A percentile compares a stretch with the other conserved stretches of the same genome.
Evolutionary conservation across 2,797 vertebrate genomes (phyloP).

Genomic region (Lepilemur ruficaudatus): DNA sequence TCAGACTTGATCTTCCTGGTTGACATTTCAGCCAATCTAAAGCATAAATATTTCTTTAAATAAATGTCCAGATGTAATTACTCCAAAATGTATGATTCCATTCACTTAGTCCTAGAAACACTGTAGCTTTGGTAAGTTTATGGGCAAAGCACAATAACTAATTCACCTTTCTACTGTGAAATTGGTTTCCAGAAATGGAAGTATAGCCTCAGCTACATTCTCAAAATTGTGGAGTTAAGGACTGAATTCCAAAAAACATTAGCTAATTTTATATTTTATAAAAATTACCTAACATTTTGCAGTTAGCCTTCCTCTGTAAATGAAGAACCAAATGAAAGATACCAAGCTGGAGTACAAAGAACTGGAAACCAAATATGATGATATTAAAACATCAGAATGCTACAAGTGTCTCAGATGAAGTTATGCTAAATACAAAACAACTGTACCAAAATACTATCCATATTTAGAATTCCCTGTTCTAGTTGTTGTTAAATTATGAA

Average conservation of each 20-base stretch:
- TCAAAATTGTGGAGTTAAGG: not conserved
- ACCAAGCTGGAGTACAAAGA: not conserved
- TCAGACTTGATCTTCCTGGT: not conserved
- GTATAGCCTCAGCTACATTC: not conserved
- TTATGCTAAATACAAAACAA: not conserved
- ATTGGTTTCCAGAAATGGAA: conserved; percentile 18
- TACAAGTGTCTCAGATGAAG: not conserved
- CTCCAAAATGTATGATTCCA: not conserved
- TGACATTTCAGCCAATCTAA: not conserved
- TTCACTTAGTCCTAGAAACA: not conserved
- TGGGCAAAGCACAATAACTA: not conserved
- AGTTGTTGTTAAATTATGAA: not conserved
- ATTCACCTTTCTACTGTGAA: not conserved
- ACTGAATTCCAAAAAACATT: not conserved
- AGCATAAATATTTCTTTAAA: not conserved
- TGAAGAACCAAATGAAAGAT: not conserved
- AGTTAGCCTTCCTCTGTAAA: not conserved
- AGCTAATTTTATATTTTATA: not conserved
- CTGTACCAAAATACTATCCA: not conserved
- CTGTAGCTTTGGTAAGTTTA: not conserved
- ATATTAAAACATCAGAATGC: not conserved
- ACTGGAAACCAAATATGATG: not conserved
- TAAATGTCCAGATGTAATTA: not conserved
- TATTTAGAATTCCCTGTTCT: not conserved
- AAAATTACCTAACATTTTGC: not conserved